phyloP scores from a whole-genome alignment of 2,888 invertebrate species.

The Girardia tigrina region DNA sequence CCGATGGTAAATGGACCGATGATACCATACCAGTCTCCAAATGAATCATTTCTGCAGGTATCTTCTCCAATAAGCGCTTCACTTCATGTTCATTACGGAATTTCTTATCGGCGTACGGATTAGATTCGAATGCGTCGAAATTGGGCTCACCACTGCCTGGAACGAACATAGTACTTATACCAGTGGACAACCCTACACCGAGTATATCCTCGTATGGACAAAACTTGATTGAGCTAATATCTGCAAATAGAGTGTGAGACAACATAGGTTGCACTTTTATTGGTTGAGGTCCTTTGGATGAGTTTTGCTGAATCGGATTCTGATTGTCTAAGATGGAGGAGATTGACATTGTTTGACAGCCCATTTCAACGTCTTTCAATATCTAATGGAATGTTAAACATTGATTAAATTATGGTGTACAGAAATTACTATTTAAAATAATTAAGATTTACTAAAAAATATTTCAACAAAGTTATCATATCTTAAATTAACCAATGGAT shows the following conservation, averaged over 20 bases:
- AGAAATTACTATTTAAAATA: too few species aligned
- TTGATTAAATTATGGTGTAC: too few species aligned
- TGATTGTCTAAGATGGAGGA: too few species aligned
- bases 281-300: too few species aligned
- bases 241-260: conserved; percentile 55
- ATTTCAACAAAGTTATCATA: too few species aligned
- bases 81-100: conserved; percentile 87
- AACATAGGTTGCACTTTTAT: background rate
- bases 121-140: conserved; percentile 81
- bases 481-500: too few species aligned
- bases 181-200: conserved; percentile 64
- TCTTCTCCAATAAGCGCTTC: conserved; percentile 73
- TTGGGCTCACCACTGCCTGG: conserved; percentile 90
- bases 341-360: background rate
- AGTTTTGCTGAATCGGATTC: too few species aligned
- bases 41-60: conserved; percentile 40
- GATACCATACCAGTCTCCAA: background rate
- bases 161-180: conserved; percentile 57
- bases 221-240: conserved; percentile 59
- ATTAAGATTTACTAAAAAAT: too few species aligned
- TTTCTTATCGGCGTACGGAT: conserved; percentile 80
- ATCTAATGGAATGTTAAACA: too few species aligned
- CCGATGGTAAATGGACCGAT: background rate
- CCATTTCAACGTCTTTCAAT: background rate
- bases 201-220: conserved; percentile 93